phyloP scores from a whole-genome alignment of 2,113 vertebrate species.

The Motacilla tschutschensis region DNA sequence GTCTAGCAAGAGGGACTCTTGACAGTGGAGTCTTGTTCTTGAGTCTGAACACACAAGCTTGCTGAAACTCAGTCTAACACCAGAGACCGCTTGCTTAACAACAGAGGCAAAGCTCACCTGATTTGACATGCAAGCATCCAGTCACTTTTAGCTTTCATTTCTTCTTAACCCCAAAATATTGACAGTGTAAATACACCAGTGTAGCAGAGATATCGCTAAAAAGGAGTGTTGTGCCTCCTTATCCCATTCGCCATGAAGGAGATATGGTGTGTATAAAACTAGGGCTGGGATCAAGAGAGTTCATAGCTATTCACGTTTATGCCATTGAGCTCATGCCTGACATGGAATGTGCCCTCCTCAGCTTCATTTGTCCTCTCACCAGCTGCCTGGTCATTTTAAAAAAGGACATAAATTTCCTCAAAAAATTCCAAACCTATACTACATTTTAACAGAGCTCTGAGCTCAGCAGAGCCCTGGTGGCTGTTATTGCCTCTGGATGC shows the following conservation, averaged over 20 bases:
- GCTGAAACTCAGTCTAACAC: background rate
- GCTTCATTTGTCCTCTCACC: background rate
- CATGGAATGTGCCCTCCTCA: background rate
- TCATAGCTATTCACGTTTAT: background rate
- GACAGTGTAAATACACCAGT: background rate
- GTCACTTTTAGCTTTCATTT: background rate
- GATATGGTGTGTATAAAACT: background rate
- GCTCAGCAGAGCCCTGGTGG: background rate
- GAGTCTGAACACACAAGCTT: rapidly evolving
- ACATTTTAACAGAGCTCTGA: background rate
- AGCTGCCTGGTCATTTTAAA: background rate
- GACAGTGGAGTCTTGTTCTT: background rate
- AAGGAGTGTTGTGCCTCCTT: background rate
- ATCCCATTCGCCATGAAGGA: background rate
- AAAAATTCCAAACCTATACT: background rate
- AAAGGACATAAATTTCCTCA: background rate
- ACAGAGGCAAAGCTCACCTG: background rate
- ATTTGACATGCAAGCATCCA: background rate
- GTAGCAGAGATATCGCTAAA: background rate
- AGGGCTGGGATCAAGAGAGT: background rate
- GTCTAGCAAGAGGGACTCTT: background rate
- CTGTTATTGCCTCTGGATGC: background rate
- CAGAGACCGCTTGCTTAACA: background rate
- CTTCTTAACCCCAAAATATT: background rate
- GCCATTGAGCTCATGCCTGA: background rate